These are phyloP conservation scores for Xestoiulus laeticollis DNA, from an alignment of 2,888 invertebrate species.

Conservation along the genomic window DNA sequence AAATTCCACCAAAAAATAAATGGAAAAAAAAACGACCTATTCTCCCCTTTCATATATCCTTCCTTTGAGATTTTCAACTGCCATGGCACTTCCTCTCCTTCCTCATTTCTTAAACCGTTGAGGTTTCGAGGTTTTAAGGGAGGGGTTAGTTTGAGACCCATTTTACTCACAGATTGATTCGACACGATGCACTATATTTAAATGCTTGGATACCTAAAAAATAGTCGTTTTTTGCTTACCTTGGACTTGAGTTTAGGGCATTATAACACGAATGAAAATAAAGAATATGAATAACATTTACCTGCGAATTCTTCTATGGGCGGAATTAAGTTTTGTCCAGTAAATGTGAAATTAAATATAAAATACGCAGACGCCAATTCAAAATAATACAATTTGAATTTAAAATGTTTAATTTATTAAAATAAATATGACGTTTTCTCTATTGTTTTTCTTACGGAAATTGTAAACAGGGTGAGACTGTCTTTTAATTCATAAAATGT, in stretches of 20 bases:
- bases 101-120: neutral
- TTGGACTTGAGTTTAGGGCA: no score
- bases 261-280: neutral
- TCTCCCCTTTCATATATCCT: conserved; percentile 33
- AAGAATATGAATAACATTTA: neutral
- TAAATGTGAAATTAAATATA: neutral
- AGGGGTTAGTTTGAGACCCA: conserved; percentile 7
- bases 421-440: no score
- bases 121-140: neutral
- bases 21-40: neutral
- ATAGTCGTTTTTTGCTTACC: no score
- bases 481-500: no score
- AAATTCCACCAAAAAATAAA: neutral
- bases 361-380: no score
- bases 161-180: conserved; percentile 30
- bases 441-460: no score
- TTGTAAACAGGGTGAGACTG: no score
- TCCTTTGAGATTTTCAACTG: conserved; percentile 4
- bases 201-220: neutral
- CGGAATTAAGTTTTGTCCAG: neutral
- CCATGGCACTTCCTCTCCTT: conserved; percentile 31
- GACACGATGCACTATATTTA: conserved; percentile 15
- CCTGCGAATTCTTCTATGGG: neutral
- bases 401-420: no score
- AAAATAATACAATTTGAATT: no score